Conservation (phyloP, 2,113 vertebrate genomes). For the Laticauda colubrina region DNA sequence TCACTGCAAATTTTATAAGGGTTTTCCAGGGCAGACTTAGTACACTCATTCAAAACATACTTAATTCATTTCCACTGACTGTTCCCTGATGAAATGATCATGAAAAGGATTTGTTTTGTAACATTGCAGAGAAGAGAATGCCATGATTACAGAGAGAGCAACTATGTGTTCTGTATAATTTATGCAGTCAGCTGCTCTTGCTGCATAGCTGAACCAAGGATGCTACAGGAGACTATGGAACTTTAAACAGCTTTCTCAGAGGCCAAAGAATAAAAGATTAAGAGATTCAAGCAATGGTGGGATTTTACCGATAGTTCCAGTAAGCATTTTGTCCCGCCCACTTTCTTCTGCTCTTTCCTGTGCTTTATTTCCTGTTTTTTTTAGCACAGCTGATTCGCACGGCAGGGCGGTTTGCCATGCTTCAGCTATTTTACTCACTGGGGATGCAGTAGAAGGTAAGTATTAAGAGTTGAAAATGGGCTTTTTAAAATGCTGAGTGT, state of each 20-base stretch:
- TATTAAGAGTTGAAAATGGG: too few relatives aligned
- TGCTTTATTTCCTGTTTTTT: too few relatives aligned
- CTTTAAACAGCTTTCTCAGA: conserved; percentile 36
- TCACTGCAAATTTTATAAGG: conserved; percentile 35
- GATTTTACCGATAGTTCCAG: too few relatives aligned
- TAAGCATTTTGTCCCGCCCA: too few relatives aligned
- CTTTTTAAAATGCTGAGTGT: too few relatives aligned
- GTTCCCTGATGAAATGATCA: conserved; percentile 34
- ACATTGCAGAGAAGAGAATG: conserved; percentile 27
- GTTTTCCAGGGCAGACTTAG: conserved; percentile 38
- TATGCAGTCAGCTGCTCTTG: conserved; percentile 49
- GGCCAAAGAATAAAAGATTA: conserved; percentile 19
- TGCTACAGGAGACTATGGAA: conserved; percentile 42
- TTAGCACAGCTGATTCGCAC: too few relatives aligned
- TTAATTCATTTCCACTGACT: conserved; percentile 41
- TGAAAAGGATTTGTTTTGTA: conserved; percentile 51
- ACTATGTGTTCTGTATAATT: conserved; percentile 54
- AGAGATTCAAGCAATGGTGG: neutral
- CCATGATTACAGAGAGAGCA: conserved; percentile 35
- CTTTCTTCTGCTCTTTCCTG: too few relatives aligned
- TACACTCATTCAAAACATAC: conserved; percentile 38
- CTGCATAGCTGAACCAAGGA: conserved; percentile 34
- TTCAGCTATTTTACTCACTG: too few relatives aligned
- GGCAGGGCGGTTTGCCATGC: too few relatives aligned
- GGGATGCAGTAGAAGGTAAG: too few relatives aligned